Evolutionary conservation across 2,888 invertebrate genomes (phyloP).

Genomic region (Lycophotia porphyrea): DNA sequence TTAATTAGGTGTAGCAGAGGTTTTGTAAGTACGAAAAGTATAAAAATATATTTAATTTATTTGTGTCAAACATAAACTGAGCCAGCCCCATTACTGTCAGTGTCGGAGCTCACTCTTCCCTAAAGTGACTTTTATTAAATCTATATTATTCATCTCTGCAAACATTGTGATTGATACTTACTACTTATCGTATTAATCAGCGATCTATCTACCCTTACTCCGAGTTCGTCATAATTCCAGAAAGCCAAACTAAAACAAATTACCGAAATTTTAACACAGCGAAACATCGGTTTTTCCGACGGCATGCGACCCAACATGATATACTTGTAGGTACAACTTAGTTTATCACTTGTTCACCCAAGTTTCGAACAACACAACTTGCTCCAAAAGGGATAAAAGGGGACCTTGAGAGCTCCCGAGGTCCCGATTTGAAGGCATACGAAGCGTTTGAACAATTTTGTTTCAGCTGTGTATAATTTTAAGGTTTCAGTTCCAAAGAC

Average conservation of each 20-base stretch:
- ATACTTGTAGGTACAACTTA: slow-evolving; percentile 31
- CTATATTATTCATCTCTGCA: neutral
- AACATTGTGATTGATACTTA: neutral
- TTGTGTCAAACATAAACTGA: neutral
- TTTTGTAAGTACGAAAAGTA: neutral
- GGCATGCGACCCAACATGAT: slow-evolving; percentile 37
- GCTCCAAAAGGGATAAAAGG: slow-evolving; percentile 46
- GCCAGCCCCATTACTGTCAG: neutral
- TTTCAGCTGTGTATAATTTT: slow-evolving; percentile 35
- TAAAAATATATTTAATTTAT: neutral
- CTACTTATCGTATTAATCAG: neutral
- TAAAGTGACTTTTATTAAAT: neutral
- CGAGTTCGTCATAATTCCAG: neutral
- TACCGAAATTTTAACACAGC: slow-evolving; percentile 15
- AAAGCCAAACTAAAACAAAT: slow-evolving; percentile 21
- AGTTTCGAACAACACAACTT: slow-evolving; percentile 52
- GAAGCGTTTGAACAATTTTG: slow-evolving; percentile 38
- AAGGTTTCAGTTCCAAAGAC: slow-evolving; percentile 43
- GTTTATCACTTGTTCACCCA: slow-evolving; percentile 49
- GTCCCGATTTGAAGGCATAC: slow-evolving; percentile 10
- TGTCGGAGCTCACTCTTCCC: neutral
- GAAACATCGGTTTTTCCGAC: slow-evolving; percentile 17
- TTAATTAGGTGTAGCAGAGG: neutral
- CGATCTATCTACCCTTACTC: neutral
- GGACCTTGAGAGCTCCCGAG: slow-evolving; percentile 36